Conservation (phyloP, 2,113 vertebrate genomes). For the Telmatochromis bifrenatus region DNA sequence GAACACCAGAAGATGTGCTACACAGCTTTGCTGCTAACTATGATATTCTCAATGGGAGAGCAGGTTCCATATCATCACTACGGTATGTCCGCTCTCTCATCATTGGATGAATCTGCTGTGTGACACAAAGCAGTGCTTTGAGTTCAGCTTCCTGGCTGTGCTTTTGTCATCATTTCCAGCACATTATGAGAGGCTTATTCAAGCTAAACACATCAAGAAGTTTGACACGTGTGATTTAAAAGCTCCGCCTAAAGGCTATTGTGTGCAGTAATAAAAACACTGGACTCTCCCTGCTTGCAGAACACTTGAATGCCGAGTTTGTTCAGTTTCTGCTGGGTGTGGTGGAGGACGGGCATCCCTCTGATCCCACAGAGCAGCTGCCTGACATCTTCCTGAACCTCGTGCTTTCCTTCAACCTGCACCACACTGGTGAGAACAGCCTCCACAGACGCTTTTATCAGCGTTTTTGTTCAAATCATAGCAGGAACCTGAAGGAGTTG, state of each 20-base stretch:
- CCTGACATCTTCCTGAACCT: slow-evolving; percentile 91
- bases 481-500: no score
- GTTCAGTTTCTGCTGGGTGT: slow-evolving; percentile 87
- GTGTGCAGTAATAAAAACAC: not conserved
- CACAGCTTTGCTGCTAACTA: slow-evolving; percentile 89
- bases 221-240: not conserved
- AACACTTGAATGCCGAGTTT: slow-evolving; percentile 90
- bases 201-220: not conserved
- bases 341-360: slow-evolving; percentile 88
- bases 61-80: slow-evolving; percentile 96
- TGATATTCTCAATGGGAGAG: slow-evolving; percentile 97
- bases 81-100: slow-evolving; percentile 65
- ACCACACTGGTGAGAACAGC: slow-evolving; percentile 79
- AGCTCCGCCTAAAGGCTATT: not conserved
- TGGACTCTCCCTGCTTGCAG: slow-evolving; percentile 58
- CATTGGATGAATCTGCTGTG: not conserved
- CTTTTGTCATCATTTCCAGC: not conserved
- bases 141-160: not conserved
- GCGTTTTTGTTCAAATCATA: not conserved
- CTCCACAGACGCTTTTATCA: not conserved
- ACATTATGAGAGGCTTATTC: not conserved
- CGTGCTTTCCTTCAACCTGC: slow-evolving; percentile 91
- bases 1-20: slow-evolving; percentile 99
- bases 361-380: slow-evolving; percentile 88
- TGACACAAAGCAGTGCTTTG: not conserved